Base-by-base conservation (phyloP, 2,888 invertebrate genomes). In the Listrodromus nycthemerus region DNA sequence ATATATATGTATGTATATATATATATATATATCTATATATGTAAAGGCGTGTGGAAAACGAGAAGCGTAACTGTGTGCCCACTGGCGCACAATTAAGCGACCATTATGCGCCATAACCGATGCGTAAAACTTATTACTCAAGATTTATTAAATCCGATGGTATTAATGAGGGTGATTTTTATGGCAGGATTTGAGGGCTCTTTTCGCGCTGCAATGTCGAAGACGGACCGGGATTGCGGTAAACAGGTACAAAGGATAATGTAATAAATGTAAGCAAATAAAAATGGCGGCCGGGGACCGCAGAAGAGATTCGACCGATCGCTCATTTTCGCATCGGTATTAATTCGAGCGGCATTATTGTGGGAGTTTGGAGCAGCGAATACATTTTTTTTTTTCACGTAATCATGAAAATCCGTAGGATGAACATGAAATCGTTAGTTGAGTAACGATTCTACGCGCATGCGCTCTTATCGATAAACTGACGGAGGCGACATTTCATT, bases 71-170 rank as follows among this genome's bases (percentile, higher is more conserved):
- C 61, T 84, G 85, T 80, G 83, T 85, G 88, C 86, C 88, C 89
- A 89, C 89, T 88, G 87, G 87, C 87, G 88, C 88, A 89, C 91
- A 91, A 92, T 92, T 91, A 91, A 91, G 91, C 91, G 87, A 90
- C 91, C 90, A 91, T 92, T 91, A 91, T 91, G 83, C 83, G 87
- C 89, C 87, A 88, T 89, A 89, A 90, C 88, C 90, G 88, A 91
- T 90, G 89, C 89, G 88, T 89, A 90, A 89, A 91, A 90, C 89
- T 89, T 91, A 91, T 91, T 91, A 91, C 88, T 86, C 88, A 88
- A 90, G 91, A 91, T 91, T 91, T 91, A 91, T 91, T 88, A 90
- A 91, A 91, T 91, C 89, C 89, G 82, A 80, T 76, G 82, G 87
- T 89, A 91, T 90, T 91, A 91, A 92, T 89, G 90, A 91, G 88